Evolutionary conservation across 2,888 invertebrate genomes (phyloP).

Genomic region (Lacanobia wlatinum): DNA sequence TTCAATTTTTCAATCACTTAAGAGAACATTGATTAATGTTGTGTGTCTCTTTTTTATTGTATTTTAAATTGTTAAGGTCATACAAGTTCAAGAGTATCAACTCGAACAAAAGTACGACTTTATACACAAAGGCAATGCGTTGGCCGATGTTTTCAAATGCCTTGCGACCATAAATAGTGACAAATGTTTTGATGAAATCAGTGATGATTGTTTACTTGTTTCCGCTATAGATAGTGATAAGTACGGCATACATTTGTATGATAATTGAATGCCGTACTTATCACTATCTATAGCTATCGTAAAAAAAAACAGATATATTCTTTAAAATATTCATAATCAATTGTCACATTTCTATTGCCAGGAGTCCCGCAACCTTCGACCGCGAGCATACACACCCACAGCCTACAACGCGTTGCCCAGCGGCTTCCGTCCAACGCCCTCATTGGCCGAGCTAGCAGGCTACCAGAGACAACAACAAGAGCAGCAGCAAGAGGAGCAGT

Average conservation of each 20-base stretch:
- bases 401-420: constrained; percentile 84
- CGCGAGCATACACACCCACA: constrained; percentile 85
- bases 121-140: too few relatives aligned
- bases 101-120: neutral
- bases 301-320: neutral
- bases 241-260: too few relatives aligned
- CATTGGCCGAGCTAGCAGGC: constrained; percentile 87
- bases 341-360: constrained; percentile 61
- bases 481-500: constrained; percentile 74
- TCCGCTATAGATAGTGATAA: neutral
- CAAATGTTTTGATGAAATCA: neutral
- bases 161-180: neutral
- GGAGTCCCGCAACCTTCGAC: constrained; percentile 88
- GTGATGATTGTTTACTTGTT: neutral
- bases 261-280: neutral
- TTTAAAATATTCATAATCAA: neutral
- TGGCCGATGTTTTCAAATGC: neutral
- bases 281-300: too few relatives aligned
- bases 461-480: constrained; percentile 80
- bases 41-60: neutral
- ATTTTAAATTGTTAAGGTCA: neutral
- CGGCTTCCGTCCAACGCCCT: constrained; percentile 86
- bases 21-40: too few relatives aligned
- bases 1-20: neutral
- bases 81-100: neutral